Conservation (phyloP, 2,797 vertebrate genomes). For the Gallirallus australis region DNA sequence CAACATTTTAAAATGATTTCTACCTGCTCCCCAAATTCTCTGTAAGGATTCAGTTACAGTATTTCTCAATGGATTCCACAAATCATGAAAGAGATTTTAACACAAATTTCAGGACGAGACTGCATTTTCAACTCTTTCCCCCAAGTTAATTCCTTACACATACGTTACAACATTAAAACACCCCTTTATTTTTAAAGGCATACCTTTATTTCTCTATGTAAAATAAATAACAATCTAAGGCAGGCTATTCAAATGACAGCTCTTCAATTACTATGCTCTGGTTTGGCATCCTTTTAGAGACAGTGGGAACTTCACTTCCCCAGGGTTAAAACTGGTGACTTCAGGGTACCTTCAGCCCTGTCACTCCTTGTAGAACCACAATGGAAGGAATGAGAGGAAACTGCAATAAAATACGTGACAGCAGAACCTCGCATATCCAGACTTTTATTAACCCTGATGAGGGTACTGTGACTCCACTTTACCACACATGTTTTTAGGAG, state of each 20-base stretch:
- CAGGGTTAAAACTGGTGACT: not conserved
- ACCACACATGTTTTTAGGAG: not conserved
- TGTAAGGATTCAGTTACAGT: not conserved
- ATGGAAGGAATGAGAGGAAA: constrained; percentile 5
- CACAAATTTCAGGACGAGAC: not conserved
- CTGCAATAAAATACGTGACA: not conserved
- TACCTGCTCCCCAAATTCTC: not conserved
- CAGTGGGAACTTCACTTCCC: not conserved
- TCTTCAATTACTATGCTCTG: not conserved
- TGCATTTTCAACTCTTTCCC: constrained; percentile 55
- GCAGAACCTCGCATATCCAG: not conserved
- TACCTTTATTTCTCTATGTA: not conserved
- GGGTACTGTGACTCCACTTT: not conserved
- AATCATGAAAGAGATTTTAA: not conserved
- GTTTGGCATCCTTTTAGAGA: constrained; percentile 20
- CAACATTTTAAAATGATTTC: not conserved
- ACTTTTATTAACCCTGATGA: not conserved
- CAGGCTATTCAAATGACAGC: not conserved
- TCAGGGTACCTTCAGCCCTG: not conserved
- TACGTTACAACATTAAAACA: not conserved
- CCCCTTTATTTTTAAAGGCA: not conserved
- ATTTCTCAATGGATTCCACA: constrained; percentile 14
- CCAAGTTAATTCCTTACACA: not conserved
- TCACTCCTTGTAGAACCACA: not conserved
- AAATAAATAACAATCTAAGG: not conserved